These are phyloP conservation scores for Argyra leucocephala DNA, from an alignment of 2,888 invertebrate genomes.

Conservation along the genomic window DNA sequence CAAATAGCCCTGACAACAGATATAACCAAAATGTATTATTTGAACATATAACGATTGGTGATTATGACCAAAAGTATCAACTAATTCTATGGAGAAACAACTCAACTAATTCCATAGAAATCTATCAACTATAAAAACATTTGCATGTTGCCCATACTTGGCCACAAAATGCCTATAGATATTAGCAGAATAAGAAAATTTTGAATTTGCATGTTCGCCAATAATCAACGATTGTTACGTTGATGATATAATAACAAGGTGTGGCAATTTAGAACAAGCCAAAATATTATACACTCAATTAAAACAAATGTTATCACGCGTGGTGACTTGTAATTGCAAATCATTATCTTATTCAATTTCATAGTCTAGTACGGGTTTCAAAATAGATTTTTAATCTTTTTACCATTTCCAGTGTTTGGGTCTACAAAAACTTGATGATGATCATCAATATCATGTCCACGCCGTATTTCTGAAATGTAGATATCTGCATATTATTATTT, in stretches of 20 bases:
- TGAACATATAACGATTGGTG: constrained; percentile 11
- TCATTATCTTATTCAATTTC: too few species aligned
- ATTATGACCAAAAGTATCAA: constrained; percentile 13
- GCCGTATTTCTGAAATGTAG: too few species aligned
- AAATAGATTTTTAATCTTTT: too few species aligned
- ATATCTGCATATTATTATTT: too few species aligned
- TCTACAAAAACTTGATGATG: too few species aligned
- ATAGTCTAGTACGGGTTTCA: too few species aligned
- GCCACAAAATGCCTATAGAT: constrained; percentile 13
- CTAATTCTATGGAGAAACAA: constrained; percentile 17
- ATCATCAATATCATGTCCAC: too few species aligned
- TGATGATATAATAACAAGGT: constrained; percentile 20
- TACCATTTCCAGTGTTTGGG: too few species aligned
- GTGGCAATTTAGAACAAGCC: constrained; percentile 5
- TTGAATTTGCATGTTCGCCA: constrained; percentile 16
- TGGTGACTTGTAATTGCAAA: constrained; percentile 17
- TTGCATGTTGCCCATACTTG: constrained; percentile 14
- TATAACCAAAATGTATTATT: constrained; percentile 18
- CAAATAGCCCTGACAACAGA: constrained; percentile 13
- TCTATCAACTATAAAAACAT: constrained; percentile 9
- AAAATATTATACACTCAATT: constrained; percentile 16
- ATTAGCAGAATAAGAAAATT: constrained; percentile 20
- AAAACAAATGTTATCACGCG: constrained; percentile 13
- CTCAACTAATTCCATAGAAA: constrained; percentile 1
- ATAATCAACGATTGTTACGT: constrained; percentile 22